Evolutionary conservation across 2,113 vertebrate species (phyloP).

Genomic region (Elephantulus edwardii): DNA sequence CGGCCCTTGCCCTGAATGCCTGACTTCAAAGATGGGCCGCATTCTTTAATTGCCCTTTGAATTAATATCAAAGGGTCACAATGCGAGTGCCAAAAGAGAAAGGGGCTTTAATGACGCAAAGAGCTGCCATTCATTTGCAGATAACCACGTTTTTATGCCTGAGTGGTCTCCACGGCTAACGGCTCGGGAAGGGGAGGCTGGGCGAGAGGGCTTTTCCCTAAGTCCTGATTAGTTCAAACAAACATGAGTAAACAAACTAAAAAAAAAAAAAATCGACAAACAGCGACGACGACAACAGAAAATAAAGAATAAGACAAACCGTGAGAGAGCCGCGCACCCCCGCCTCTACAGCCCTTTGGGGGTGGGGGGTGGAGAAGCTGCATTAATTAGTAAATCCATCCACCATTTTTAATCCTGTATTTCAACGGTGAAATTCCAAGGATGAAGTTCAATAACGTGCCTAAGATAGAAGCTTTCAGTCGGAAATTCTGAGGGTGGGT

Average conservation of each 20-base stretch:
- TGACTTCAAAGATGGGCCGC: slow-evolving; percentile 99
- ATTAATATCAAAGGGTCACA: slow-evolving; percentile 99
- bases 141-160: slow-evolving; percentile 97
- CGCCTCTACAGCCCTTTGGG: background rate
- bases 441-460: background rate
- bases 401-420: slow-evolving; percentile 64
- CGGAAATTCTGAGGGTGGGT: background rate
- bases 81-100: slow-evolving; percentile 99
- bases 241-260: slow-evolving; percentile 88
- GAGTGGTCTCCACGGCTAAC: slow-evolving; percentile 85
- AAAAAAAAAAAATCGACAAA: slow-evolving; percentile 79
- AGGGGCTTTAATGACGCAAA: slow-evolving; percentile 99
- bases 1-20: slow-evolving; percentile 93
- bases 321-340: background rate
- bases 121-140: slow-evolving; percentile 99
- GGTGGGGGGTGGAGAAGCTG: too few relatives aligned
- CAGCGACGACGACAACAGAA: slow-evolving; percentile 71
- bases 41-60: slow-evolving; percentile 99
- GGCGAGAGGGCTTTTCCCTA: slow-evolving; percentile 75
- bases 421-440: slow-evolving; percentile 51
- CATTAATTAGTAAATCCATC: slow-evolving; percentile 38
- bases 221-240: slow-evolving; percentile 89
- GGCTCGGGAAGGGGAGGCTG: slow-evolving; percentile 79
- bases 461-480: slow-evolving; percentile 13
- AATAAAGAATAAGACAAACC: slow-evolving; percentile 77